Percentiles rank a stretch among this genome's conserved stretches.
Evolutionary conservation across 1,140 invertebrate species (phyloP).

Genomic region (Habropoda laboriosa): DNA sequence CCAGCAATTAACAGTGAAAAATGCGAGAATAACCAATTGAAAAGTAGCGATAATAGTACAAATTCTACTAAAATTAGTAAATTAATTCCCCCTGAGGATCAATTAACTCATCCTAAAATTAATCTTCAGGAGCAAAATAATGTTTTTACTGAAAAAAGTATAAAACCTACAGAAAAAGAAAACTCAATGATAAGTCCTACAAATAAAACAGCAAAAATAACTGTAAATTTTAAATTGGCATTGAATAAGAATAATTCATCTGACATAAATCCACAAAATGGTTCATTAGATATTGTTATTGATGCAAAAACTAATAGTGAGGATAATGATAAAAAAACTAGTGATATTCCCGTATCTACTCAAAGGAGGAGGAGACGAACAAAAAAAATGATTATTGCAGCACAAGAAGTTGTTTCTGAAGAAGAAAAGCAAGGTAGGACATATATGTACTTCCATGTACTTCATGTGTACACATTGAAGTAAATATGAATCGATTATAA

Average conservation of each 20-base stretch:
- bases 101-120: not conserved
- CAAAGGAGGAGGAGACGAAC: conserved; percentile 47
- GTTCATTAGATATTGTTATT: not conserved
- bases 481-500: not conserved
- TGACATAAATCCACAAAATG: not conserved
- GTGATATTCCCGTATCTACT: conserved; percentile 4
- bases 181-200: conserved; percentile 25
- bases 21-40: conserved; percentile 36
- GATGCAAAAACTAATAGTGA: conserved; percentile 9
- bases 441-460: no score
- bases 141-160: not conserved
- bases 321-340: conserved; percentile 33
- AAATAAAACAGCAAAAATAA: conserved; percentile 21
- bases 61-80: conserved; percentile 11
- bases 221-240: not conserved
- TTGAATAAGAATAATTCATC: conserved; percentile 26
- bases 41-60: conserved; percentile 24
- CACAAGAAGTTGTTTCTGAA: conserved; percentile 28
- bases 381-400: conserved; percentile 27
- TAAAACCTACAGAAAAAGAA: conserved; percentile 22
- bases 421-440: conserved; percentile 65
- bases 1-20: not conserved
- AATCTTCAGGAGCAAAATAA: conserved; percentile 5
- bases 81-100: conserved; percentile 12
- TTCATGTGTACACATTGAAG: conserved; percentile 1